Evolutionary conservation across 1,140 invertebrate species (phyloP).

Genomic region (Drosophila melanogaster): Release_6_plus_ISO1_MT NC_004354.4:10564501-10565000

Average conservation of each 20-base stretch:
- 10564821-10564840: conserved; percentile 73
- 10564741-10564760: neutral
- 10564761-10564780: neutral
- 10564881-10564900: conserved; percentile 18
- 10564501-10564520: conserved; percentile 79
- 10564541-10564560: conserved; percentile 11
- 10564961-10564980: neutral
- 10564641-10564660: conserved; percentile 82
- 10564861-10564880: conserved; percentile 70
- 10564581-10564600: conserved; percentile 55
- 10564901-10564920: neutral
- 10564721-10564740: neutral
- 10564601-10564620: conserved; percentile 71
- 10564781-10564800: neutral
- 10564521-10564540: conserved; percentile 19
- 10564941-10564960: neutral
- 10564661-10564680: conserved; percentile 80
- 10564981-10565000: neutral
- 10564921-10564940: neutral
- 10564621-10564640: conserved; percentile 28
- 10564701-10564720: conserved; percentile 46
- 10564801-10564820: conserved; percentile 27
- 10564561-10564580: neutral
- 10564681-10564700: conserved; percentile 75
- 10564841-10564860: conserved; percentile 79